Base-by-base conservation (phyloP, 2,113 vertebrate species). In the Toxotes chatareus region DNA sequence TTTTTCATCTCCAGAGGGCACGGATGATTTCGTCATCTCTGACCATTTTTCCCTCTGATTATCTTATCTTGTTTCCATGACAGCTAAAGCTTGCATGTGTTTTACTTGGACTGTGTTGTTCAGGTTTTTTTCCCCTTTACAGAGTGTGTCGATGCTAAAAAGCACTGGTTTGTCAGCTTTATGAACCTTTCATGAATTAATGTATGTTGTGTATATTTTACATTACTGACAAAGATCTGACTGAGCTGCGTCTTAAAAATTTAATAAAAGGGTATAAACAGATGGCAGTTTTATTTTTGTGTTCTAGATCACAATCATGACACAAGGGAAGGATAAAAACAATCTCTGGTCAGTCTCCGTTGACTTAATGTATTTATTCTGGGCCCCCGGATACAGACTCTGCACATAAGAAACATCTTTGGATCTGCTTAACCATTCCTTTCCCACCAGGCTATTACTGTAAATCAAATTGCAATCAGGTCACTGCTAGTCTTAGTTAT, bases 21-120 rank as follows among this genome's bases (percentile, higher is more conserved):
- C 0, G 7, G 47, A 23, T 56, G 66, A 44, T 34, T 59, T 31
- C 0, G 5, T 67, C 68, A 73, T 55, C 11, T 16, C 10, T 55
- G 27, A 36, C 27, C 34, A 67, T 66, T 66, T 46, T 38, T 67
- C 32, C n/a, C 46, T 57, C 34, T 1, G 3, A 70, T 74, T 36
- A 65, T 60, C 46, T 66, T 63, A 67, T 77, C 14, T 70, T 66
- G 59, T 74, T 63, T 73, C 69, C 31, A 79, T 57, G 63, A 79
- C 70, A 84, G 57, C 63, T 47, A 47, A 42, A 56, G 13, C n/a
- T 74, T 36, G 13, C 3, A 0, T 53, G 21, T 36, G 21, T 76
- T 55, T 49, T 8, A 21, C 14, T 47, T 47, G 5, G 19, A 32
- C 36, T 63, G 31, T 44, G 4, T n/a, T 53, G 34, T 21, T 56